Evolutionary conservation across 2,113 vertebrate species (phyloP).

Genomic region (Tragelaphus scriptus): DNA sequence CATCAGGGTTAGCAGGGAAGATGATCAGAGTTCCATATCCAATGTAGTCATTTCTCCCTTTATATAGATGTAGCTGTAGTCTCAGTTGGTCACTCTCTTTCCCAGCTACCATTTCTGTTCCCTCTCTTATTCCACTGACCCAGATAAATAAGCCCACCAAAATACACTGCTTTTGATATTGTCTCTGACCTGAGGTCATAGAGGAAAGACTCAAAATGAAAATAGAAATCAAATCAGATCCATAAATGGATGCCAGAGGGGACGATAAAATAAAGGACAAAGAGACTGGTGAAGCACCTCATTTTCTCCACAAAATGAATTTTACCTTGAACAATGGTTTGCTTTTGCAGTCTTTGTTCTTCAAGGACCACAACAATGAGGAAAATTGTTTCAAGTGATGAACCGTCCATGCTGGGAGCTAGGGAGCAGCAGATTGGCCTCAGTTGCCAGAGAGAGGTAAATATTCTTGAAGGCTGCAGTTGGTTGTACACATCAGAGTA

Average conservation of each 20-base stretch:
- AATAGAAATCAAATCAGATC: slow-evolving; percentile 49
- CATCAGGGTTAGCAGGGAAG: not conserved
- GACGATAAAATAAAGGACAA: slow-evolving; percentile 30
- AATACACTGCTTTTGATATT: slow-evolving; percentile 35
- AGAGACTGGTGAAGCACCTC: not conserved
- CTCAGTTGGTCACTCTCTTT: not conserved
- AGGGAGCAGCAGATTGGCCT: not conserved
- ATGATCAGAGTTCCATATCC: not conserved
- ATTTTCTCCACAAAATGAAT: slow-evolving; percentile 43
- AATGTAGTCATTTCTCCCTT: not conserved
- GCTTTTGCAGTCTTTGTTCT: not conserved
- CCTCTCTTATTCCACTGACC: not conserved
- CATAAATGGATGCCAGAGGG: not conserved
- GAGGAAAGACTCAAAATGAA: slow-evolving; percentile 44
- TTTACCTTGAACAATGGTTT: slow-evolving; percentile 18
- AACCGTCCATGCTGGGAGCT: not conserved
- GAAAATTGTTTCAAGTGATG: not conserved
- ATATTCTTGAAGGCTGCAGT: not conserved
- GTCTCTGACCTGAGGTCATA: slow-evolving; percentile 25
- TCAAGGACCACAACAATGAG: not conserved
- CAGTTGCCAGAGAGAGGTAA: not conserved
- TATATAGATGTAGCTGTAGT: not conserved
- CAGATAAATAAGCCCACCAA: slow-evolving; percentile 38
- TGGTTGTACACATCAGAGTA: not conserved
- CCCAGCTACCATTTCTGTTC: not conserved